Base-by-base conservation (phyloP, 2,797 vertebrate species). In the Tragopan temminckii region DNA sequence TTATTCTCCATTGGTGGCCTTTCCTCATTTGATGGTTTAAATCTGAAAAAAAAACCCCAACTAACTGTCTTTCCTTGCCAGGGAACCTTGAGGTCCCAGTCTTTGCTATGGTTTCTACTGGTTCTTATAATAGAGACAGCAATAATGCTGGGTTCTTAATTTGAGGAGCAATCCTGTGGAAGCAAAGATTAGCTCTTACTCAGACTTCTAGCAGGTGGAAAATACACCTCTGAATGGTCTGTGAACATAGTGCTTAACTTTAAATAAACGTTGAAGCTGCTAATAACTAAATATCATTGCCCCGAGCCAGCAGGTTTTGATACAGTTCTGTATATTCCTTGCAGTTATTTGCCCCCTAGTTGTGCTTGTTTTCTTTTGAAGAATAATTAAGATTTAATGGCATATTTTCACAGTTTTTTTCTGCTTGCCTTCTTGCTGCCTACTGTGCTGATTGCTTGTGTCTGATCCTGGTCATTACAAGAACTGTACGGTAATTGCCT, bases 331-430 rank as follows among this genome's bases (percentile, higher is more conserved):
- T 96, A 74, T 96, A 91, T 95, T 97, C 95, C 93, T 98, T 97
- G 96, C 95, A 94, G 92, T 97, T 97, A 96, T 97, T 94, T 97
- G 94, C 97, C 97, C 97, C 96, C 96, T 95, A 94, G 97, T 98
- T 7, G 82, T 93, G 96, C 96, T 98, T 98, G 97, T 97, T 98
- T 98, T 97, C 96, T 96, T 98, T 98, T 97, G 97, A 98, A 98
- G 97, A 98, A 98, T 98, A 98, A 98, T 98, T 98, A 98, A 98
- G 97, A 97, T 98, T 98, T 98, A 98, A 98, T 97, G 96, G 97
- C 94, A 95, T 96, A 96, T 97, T 98, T 97, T 97, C 96, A 94
- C 91, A 96, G 96, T 29, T 97, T 98, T 97, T 97, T 97, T 96
- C 95, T 96, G 93, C 96, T 96, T 95, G 95, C 96, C 95, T 96